Percentiles rank a stretch among this genome's conserved stretches.
phyloP scores from a whole-genome alignment of 2,113 vertebrate species.

The Ceyx margarethae region DNA sequence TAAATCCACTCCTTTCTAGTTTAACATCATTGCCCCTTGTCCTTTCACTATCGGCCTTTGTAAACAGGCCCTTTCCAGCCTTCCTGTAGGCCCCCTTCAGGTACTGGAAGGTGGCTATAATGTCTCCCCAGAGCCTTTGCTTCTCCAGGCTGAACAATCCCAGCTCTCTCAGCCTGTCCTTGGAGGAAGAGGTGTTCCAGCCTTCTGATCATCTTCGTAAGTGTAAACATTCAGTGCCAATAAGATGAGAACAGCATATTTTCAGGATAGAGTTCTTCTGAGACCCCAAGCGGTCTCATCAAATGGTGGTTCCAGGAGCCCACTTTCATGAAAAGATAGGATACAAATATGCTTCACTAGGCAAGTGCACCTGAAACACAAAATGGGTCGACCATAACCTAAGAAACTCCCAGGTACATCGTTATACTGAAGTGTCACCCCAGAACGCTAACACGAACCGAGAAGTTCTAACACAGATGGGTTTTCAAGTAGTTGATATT shows the following conservation, averaged over 20 bases:
- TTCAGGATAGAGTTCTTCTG: background rate
- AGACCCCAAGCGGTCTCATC: rapidly evolving
- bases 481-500: background rate
- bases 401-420: background rate
- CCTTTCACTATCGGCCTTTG: too few relatives aligned
- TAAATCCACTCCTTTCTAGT: too few relatives aligned
- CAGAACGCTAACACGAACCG: background rate
- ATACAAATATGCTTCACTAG: background rate
- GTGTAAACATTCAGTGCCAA: background rate
- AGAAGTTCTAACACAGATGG: background rate
- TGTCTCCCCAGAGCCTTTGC: too few relatives aligned
- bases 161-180: too few relatives aligned
- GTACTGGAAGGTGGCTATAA: too few relatives aligned
- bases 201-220: background rate
- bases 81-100: too few relatives aligned
- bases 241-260: background rate
- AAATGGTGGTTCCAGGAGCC: background rate
- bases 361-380: background rate
- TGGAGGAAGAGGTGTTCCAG: too few relatives aligned
- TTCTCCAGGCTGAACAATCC: too few relatives aligned
- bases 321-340: rapidly evolving
- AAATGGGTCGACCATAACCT: background rate
- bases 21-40: too few relatives aligned
- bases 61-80: too few relatives aligned
- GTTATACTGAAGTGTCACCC: background rate